phyloP scores from a whole-genome alignment of 2,797 vertebrate genomes.

The Smutsia temminckii region DNA sequence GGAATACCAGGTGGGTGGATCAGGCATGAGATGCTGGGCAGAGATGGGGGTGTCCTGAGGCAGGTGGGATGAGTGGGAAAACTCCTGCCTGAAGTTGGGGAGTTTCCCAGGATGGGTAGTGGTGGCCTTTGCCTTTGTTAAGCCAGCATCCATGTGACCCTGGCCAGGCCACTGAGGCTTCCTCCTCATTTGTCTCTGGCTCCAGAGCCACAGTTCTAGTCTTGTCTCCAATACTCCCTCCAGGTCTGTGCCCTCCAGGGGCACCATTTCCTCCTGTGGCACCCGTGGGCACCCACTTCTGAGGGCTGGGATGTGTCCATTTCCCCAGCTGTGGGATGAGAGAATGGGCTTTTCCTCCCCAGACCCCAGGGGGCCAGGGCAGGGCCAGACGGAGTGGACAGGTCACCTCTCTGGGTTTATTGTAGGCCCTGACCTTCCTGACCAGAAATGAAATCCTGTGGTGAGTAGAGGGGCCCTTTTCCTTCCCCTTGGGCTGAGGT shows the following conservation, averaged over 20 bases:
- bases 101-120: background rate
- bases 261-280: background rate
- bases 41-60: background rate
- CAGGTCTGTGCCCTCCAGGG: background rate
- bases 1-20: slow-evolving; percentile 74
- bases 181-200: background rate
- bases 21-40: background rate
- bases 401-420: slow-evolving; percentile 48
- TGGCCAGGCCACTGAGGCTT: background rate
- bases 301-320: background rate
- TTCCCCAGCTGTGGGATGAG: background rate
- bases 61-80: background rate
- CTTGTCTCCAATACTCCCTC: background rate
- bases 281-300: too few relatives aligned
- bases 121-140: background rate
- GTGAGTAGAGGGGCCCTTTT: slow-evolving; percentile 61
- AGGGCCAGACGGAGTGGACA: background rate
- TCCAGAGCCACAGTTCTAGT: background rate
- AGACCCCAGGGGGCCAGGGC: background rate
- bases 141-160: background rate
- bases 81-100: background rate
- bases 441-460: slow-evolving; percentile 79
- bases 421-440: slow-evolving; percentile 81
- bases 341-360: background rate
- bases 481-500: background rate